Evolutionary conservation across 2,888 invertebrate genomes (phyloP), one percentile per base, ranked within the genome.

Genomic region (Prenolepis imparis): DNA sequence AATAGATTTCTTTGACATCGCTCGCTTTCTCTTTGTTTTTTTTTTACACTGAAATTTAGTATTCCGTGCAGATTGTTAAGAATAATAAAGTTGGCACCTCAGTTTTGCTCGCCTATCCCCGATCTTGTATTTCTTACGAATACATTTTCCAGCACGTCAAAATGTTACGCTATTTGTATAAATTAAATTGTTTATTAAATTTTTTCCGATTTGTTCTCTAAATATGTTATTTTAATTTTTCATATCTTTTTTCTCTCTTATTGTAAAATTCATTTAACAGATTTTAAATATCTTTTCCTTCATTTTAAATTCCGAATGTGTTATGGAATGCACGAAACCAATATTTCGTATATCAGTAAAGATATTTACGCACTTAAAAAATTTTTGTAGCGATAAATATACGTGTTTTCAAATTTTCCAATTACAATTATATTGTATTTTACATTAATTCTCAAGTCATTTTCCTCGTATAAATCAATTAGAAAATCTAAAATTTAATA

Each of bases 321-420:
- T 3, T 28, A 3, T 28, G 77, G 52, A 59, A 32, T 68, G 75
- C 72, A 83, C 52, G 81, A 88, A 88, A 86, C 83, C 84, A 88
- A 88, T 44, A 44, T 88, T 88, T 86, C 81, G 81, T 82, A 77
- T 88, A 77, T 75, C 80, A 61, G 59, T 82, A 80, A 85, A 78
- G 28, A 32, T 32, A n/a, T n/a, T n/a, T 28, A 28, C 1, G 28
- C 28, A 28, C 1, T 28, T 28, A 28, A 28, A 28, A 28, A 28
- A 28, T 28, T 28, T 3, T 28, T 28, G 28, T 28, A 28, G 28
- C 3, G 3, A 28, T 3, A 28, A 28, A 28, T 28, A 28, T 28
- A 28, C 28, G 28, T 3, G 28, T 28, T 28, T 28, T 3, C 28
- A 28, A 28, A 28, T 28, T 28, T 28, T 3, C 28, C 12, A 57